A percentile compares a stretch with the other conserved stretches of the same genome.
These are phyloP conservation scores for Lepidocolaptes lacrymiger DNA, from an alignment of 2,797 vertebrate species.

Conservation along the genomic window DNA sequence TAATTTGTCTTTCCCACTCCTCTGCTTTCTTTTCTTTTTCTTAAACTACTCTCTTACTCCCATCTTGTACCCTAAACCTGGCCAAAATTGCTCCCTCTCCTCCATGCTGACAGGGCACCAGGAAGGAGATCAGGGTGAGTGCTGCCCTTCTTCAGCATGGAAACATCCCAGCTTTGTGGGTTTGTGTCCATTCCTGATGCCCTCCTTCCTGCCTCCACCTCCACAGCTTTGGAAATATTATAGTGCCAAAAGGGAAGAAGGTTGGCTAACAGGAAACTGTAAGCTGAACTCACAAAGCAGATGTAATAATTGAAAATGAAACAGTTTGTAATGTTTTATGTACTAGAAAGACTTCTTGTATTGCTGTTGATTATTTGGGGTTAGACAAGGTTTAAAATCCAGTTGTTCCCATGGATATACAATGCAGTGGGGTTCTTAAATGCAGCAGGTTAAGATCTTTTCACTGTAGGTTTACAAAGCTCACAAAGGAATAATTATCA, in stretches of 20 bases:
- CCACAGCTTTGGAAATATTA: background rate
- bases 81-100: background rate
- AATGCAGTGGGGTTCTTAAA: background rate
- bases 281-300: background rate
- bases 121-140: background rate
- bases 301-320: background rate
- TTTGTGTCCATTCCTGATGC: background rate
- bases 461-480: background rate
- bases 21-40: background rate
- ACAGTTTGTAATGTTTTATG: background rate
- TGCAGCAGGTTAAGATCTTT: background rate
- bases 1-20: background rate
- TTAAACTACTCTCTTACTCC: background rate
- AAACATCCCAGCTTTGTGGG: background rate
- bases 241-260: background rate
- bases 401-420: background rate
- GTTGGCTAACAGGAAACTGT: background rate
- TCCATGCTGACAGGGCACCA: fast-evolving
- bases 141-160: background rate
- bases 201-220: background rate
- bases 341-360: background rate
- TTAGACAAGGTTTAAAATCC: background rate
- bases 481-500: background rate
- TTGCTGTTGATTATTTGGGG: background rate
- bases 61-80: background rate